A percentile compares a stretch with the other conserved stretches of the same genome.
phyloP scores from a whole-genome alignment of 2,888 invertebrate species.

The Cinara cedri region DNA sequence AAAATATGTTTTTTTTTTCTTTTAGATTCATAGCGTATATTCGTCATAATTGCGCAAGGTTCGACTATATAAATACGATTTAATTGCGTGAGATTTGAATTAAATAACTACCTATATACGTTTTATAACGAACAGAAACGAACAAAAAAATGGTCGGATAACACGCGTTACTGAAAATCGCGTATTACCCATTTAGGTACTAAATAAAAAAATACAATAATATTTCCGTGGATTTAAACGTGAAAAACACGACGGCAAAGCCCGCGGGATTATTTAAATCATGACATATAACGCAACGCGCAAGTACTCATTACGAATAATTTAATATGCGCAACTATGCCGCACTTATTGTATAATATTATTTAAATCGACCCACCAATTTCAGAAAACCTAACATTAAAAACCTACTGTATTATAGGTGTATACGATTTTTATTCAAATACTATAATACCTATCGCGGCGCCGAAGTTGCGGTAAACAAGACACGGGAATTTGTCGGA shows the following conservation, averaged over 20 bases:
- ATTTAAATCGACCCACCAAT: neutral
- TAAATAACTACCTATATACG: neutral
- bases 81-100: no score
- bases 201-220: no score
- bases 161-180: neutral
- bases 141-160: no score
- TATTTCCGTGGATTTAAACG: no score
- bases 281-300: neutral
- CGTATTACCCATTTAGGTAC: neutral
- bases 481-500: neutral
- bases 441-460: no score
- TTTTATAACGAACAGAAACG: no score
- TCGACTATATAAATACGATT: neutral
- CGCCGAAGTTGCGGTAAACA: neutral
- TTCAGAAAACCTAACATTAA: constrained; percentile 17
- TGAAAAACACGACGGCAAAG: neutral
- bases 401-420: neutral
- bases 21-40: no score
- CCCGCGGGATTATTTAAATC: neutral
- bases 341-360: neutral
- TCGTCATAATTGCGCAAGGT: neutral
- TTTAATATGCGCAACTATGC: constrained; percentile 4
- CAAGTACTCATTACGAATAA: neutral
- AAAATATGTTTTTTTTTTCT: no score
- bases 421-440: neutral